phyloP scores from a whole-genome alignment of 2,113 vertebrate genomes.

The Psephotus haematonotus region DNA sequence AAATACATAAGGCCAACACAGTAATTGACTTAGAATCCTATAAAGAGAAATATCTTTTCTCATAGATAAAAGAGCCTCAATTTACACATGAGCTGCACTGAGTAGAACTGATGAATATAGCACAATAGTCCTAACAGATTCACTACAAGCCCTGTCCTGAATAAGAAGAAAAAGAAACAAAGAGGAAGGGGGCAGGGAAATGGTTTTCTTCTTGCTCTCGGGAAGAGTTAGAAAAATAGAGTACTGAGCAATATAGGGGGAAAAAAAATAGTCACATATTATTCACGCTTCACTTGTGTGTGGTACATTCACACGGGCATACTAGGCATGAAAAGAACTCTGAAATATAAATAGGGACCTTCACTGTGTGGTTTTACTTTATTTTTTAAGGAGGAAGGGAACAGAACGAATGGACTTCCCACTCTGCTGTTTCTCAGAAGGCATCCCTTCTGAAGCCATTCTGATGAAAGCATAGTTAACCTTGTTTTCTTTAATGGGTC shows the following conservation, averaged over 20 bases:
- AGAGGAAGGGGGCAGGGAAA: conserved; percentile 2
- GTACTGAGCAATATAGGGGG: background rate
- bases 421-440: background rate
- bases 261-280: background rate
- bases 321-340: conserved; percentile 38
- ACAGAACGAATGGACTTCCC: background rate
- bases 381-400: conserved; percentile 2
- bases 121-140: conserved; percentile 33
- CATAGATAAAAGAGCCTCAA: background rate
- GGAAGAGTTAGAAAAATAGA: conserved; percentile 35
- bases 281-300: conserved; percentile 12
- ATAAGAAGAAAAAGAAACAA: conserved; percentile 28
- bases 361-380: conserved; percentile 19
- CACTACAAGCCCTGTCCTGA: background rate
- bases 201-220: conserved; percentile 29
- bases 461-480: conserved; percentile 29
- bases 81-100: background rate
- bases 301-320: conserved; percentile 9
- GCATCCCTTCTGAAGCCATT: conserved; percentile 7
- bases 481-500: conserved; percentile 10
- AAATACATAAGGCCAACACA: background rate
- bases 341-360: conserved; percentile 36
- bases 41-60: conserved; percentile 24
- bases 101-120: conserved; percentile 17
- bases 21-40: background rate